Percentiles rank a stretch among this genome's conserved stretches.
phyloP scores from a whole-genome alignment of 2,113 vertebrate species.

The Brachypodius melanocephalos region DNA sequence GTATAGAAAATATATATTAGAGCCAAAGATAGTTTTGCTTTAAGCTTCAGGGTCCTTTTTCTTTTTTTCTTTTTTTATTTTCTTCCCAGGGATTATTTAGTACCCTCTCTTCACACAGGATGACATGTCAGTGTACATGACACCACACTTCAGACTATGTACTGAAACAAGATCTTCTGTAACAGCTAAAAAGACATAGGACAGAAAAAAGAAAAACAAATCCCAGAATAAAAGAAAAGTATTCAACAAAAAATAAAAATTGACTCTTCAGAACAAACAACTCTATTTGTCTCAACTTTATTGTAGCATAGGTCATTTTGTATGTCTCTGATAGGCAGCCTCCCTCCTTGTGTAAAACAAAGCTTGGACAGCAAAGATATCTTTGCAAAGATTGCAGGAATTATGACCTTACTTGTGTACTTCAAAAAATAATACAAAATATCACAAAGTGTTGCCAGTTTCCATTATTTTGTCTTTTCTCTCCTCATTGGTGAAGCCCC shows the following conservation, averaged over 20 bases:
- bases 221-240: background rate
- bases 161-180: background rate
- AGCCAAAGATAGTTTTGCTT: background rate
- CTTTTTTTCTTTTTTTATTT: background rate
- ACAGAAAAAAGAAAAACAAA: background rate
- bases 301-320: background rate
- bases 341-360: background rate
- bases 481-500: constrained; percentile 7
- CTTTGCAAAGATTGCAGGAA: background rate
- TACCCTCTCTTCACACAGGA: background rate
- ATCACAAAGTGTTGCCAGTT: background rate
- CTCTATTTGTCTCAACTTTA: constrained; percentile 13
- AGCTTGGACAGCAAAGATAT: background rate
- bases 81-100: background rate
- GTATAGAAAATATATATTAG: constrained; percentile 41
- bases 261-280: background rate
- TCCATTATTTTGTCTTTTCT: constrained; percentile 10
- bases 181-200: background rate
- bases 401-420: background rate
- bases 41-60: background rate
- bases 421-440: background rate
- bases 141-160: background rate
- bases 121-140: background rate
- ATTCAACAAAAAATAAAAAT: background rate
- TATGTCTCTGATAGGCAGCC: background rate